These are phyloP conservation scores for Sigmodon hispidus DNA, from an alignment of 2,113 vertebrate genomes.

Conservation along the genomic window DNA sequence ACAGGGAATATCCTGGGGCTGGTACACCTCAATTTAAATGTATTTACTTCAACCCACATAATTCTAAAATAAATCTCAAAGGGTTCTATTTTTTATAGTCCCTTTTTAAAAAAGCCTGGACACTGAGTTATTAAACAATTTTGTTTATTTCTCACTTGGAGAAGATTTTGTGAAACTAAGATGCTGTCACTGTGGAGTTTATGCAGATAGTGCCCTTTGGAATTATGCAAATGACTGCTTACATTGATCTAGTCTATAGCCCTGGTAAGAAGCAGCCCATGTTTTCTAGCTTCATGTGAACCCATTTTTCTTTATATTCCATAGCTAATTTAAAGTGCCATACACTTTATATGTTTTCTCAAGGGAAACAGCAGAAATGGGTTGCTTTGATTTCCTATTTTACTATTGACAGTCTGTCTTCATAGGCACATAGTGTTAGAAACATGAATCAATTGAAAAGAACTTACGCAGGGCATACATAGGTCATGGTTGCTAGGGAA, in stretches of 20 bases:
- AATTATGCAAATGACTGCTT: background rate
- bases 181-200: background rate
- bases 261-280: background rate
- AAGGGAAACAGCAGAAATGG: background rate
- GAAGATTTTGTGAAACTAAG: background rate
- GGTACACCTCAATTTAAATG: background rate
- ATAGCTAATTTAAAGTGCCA: background rate
- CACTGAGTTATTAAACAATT: background rate
- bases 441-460: constrained; percentile 37
- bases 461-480: background rate
- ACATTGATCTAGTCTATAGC: background rate
- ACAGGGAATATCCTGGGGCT: background rate
- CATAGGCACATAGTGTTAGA: background rate
- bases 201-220: background rate
- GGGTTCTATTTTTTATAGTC: background rate
- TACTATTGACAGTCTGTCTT: constrained; percentile 43
- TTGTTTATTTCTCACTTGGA: background rate
- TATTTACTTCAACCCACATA: background rate
- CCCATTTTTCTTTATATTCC: background rate
- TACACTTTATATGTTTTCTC: constrained; percentile 16
- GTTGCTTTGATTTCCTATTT: constrained; percentile 44
- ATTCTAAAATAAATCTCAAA: constrained; percentile 17
- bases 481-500: background rate
- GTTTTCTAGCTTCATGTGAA: background rate
- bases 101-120: background rate